phyloP scores from a whole-genome alignment of 2,113 vertebrate species.

The Octodon degus region DNA sequence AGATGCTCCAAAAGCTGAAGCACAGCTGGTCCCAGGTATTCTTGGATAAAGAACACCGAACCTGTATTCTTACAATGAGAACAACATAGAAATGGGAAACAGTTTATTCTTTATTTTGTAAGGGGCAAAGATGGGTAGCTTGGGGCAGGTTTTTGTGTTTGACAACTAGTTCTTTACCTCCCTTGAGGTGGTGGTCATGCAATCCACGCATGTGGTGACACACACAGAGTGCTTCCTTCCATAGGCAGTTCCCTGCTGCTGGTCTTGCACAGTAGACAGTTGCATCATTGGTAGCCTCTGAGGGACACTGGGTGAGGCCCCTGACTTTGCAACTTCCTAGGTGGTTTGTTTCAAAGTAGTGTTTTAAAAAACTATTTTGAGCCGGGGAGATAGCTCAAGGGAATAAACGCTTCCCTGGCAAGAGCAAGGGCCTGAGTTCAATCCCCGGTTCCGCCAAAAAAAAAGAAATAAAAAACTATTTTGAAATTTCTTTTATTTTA shows the following conservation, averaged over 20 bases:
- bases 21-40: neutral
- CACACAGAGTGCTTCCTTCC: accelerated
- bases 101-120: neutral
- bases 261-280: neutral
- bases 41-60: neutral
- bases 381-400: no score
- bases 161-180: neutral
- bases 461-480: neutral
- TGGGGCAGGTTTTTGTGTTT: neutral
- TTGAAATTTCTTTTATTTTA: neutral
- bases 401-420: no score
- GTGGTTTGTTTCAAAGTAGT: neutral
- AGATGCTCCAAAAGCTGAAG: neutral
- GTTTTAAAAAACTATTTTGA: no score
- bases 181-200: neutral
- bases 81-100: neutral
- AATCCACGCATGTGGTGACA: accelerated
- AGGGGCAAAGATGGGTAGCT: neutral
- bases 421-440: no score
- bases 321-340: neutral
- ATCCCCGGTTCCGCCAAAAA: no score
- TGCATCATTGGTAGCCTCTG: neutral
- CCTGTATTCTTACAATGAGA: neutral
- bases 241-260: neutral
- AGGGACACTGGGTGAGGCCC: no score